These are phyloP conservation scores for Noctua janthina DNA, from an alignment of 2,888 invertebrate genomes.

Conservation along the genomic window DNA sequence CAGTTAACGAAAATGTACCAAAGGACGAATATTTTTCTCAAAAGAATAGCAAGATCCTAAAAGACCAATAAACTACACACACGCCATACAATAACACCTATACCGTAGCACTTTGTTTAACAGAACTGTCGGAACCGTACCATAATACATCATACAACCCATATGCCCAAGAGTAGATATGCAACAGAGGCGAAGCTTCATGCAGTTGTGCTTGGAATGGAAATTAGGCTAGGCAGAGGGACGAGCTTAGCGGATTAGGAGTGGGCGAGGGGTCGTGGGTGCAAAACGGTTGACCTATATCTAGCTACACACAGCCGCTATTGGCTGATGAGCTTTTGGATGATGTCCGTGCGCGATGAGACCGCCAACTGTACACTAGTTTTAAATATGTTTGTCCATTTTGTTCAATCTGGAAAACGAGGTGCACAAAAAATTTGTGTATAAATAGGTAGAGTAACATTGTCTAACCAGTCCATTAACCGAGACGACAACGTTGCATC, in stretches of 20 bases:
- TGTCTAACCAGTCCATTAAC: not conserved
- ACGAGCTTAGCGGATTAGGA: no score
- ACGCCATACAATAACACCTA: conserved; percentile 6
- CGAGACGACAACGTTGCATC: not conserved
- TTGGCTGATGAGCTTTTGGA: not conserved
- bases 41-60: not conserved
- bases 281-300: not conserved
- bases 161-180: conserved; percentile 21
- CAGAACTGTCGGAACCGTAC: conserved; percentile 37
- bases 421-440: not conserved
- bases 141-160: conserved; percentile 41
- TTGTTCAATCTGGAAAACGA: not conserved
- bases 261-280: not conserved
- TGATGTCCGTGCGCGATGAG: not conserved
- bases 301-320: not conserved
- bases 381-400: not conserved
- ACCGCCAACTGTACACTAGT: not conserved
- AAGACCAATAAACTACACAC: conserved; percentile 11
- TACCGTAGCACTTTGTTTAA: conserved; percentile 38
- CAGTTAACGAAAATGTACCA: not conserved
- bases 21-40: not conserved
- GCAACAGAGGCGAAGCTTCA: conserved; percentile 2
- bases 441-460: not conserved
- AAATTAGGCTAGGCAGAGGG: not conserved
- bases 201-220: not conserved